Base-by-base conservation (phyloP, 2,888 invertebrate species). In the Parnassius smintheus region DNA sequence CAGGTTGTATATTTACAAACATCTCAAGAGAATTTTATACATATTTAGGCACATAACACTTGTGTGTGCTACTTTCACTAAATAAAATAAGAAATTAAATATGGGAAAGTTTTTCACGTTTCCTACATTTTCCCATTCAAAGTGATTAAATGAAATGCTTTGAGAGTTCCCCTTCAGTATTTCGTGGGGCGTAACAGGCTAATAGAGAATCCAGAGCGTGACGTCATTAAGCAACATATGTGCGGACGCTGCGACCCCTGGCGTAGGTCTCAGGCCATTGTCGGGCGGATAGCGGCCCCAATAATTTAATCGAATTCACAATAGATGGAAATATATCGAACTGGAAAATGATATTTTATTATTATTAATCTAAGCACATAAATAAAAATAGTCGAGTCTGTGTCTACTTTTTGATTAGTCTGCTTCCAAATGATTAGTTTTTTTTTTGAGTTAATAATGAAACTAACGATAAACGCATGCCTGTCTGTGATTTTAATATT, bases 171-270 rank as follows among this genome's bases (percentile, higher is more conserved):
- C 77, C 73, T 77, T 68, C 73, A 71, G 77, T 75, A 74, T 76
- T 80, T 75, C 76, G 80, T 75, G 77, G 73, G 73, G 67, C 65
- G 74, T 70, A 71, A 70, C 70, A 72, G 70, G 72, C 66, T 65
- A 66, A 66, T 70, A 72, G 66, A 66, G 72, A 70, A 74, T 73
- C 71, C 68, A 70, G 71, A 70, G 72, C 73, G 77, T 79, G 78
- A 77, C 75, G 77, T 76, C 80, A 79, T 83, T 77, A 75, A 62
- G 72, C 65, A 74, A 72, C 83, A 82, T 82, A 81, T 82, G 83
- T 69, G 71, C 65, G 63, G 51, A 42, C 57, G 63, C 57, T 64
- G 63, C 66, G 62, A 62, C 65, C 66, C 66, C 59, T 56, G 18
- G 50, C 64, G 11, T 10, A 56, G 56, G 42, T 52, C 18, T 22